Evolutionary conservation across 1,140 invertebrate genomes (phyloP).

Genomic region (Armadillidium nasatum): DNA sequence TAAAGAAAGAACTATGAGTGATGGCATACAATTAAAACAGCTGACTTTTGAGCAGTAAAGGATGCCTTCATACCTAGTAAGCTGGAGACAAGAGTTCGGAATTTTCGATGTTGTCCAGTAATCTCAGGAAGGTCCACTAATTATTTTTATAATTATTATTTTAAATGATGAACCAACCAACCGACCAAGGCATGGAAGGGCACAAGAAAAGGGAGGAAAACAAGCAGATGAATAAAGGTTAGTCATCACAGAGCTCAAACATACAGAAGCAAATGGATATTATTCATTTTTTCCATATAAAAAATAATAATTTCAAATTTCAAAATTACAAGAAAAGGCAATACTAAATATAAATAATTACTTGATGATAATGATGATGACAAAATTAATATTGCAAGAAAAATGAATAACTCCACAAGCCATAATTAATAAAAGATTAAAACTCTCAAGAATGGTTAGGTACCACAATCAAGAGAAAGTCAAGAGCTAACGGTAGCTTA

Average conservation of each 20-base stretch:
- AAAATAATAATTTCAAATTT: no score
- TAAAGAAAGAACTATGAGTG: not conserved
- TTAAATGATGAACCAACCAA: slow-evolving; percentile 40
- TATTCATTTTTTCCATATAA: no score
- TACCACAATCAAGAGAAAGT: no score
- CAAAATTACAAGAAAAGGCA: no score
- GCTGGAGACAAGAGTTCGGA: slow-evolving; percentile 93
- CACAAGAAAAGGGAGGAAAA: slow-evolving; percentile 44
- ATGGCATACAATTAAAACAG: not conserved
- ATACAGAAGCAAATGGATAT: no score
- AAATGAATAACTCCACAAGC: no score
- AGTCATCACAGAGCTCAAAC: slow-evolving; percentile 27
- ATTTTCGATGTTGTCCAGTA: slow-evolving; percentile 95
- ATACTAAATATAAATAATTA: no score
- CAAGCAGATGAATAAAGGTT: slow-evolving; percentile 37
- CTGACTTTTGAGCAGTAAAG: slow-evolving; percentile 8
- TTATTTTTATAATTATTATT: no score
- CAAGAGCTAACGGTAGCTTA: not conserved
- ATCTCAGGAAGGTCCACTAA: slow-evolving; percentile 58
- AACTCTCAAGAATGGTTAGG: no score
- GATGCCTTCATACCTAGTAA: slow-evolving; percentile 76
- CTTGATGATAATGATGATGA: no score
- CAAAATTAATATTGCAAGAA: no score
- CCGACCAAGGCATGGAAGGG: slow-evolving; percentile 26
- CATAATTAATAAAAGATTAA: no score